phyloP scores from a whole-genome alignment of 2,888 invertebrate species.

The Ectobius pallidus region DNA sequence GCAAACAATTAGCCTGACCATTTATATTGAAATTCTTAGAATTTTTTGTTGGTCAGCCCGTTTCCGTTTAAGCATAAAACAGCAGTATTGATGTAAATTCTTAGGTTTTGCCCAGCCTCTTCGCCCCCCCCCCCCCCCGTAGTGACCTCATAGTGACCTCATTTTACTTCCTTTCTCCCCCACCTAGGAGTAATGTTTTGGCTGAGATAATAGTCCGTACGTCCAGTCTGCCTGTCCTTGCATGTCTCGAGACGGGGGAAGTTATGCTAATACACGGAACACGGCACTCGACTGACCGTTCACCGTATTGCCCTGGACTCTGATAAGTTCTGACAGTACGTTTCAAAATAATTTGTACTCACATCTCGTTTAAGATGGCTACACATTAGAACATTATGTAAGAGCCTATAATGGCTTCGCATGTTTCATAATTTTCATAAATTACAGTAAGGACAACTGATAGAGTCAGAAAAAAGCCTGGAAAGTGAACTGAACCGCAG shows the following conservation, averaged over 20 bases:
- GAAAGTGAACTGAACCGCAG: too few relatives aligned
- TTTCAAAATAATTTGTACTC: too few relatives aligned
- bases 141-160: constrained; percentile 24
- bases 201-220: not conserved
- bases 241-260: constrained; percentile 12
- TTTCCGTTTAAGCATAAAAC: too few relatives aligned
- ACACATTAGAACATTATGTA: not conserved
- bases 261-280: constrained; percentile 23
- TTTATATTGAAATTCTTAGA: too few relatives aligned
- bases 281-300: constrained; percentile 25
- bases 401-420: not conserved
- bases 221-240: constrained; percentile 16
- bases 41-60: too few relatives aligned
- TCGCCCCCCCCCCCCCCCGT: not conserved
- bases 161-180: constrained; percentile 8
- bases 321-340: not conserved
- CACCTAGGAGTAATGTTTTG: not conserved
- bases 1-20: too few relatives aligned
- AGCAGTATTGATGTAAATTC: constrained; percentile 10
- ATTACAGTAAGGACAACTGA: too few relatives aligned
- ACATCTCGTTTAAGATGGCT: not conserved
- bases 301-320: not conserved
- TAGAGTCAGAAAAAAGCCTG: too few relatives aligned
- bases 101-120: not conserved
- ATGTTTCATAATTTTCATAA: too few relatives aligned